Evolutionary conservation across 2,113 vertebrate species (phyloP), one percentile per base, ranked within the genome.

Genomic region (Sinocyclocheilus grahami): DNA sequence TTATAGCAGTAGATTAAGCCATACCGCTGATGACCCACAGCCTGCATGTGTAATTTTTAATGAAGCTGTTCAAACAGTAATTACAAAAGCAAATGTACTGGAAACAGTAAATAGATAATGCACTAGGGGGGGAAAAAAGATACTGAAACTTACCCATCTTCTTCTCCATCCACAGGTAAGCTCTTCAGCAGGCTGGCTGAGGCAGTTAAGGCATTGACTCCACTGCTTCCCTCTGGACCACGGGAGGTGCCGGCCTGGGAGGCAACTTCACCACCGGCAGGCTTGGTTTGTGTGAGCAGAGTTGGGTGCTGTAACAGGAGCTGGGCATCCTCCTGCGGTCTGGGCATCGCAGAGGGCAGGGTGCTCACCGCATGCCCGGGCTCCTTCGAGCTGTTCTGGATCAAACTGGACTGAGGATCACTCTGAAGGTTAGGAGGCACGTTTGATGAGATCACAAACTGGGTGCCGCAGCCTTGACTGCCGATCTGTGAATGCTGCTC

Each of bases 101-200:
- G 8, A 60, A 60, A 60, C 5, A 16, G 20, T n/a, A 62, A 18
- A 12, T 13, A 53, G 2, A 1, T 20, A 33, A n/a, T 12, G 55
- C 0, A 2, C 30, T 33, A 2, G 30, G 30, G 30, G 30, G 30
- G 30, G 0, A 2, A 2, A 8, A 42, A 42, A 42, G 2, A 14
- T 4, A 42, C 9, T 62, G 60, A 88, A 22, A 76, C 97, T 98
- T 97, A 99, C 98, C 98, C 96, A 93, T 99, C 98, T 10, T 99
- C 98, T 91, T 99, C 98, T 91, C 97, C 97, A 92, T 99, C 98
- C 63, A 97, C 95, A 0, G 96, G 96, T 91, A 97, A 93, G 90
- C 93, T 94, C 95, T 98, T 99, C 94, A 99, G 89, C 85, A 97
- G 95, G 90, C 95, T 96, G 20, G 96, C 95, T 76, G 97, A 95